phyloP scores from a whole-genome alignment of 2,888 invertebrate genomes.

The Slavum lentiscoides region DNA sequence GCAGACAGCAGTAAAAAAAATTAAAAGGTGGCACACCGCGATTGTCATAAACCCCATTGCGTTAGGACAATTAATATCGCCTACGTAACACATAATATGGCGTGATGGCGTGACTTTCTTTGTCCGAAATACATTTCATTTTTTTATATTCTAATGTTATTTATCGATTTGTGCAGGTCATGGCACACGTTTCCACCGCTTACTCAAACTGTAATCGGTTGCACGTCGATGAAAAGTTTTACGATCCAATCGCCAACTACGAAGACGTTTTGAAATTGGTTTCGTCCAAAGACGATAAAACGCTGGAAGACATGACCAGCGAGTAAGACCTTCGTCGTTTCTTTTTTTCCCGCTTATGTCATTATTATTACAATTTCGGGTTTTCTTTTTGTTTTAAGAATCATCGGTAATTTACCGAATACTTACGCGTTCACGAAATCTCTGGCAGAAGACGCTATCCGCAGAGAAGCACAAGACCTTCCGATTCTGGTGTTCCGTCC shows the following conservation, averaged over 20 bases:
- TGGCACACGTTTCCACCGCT: constrained; percentile 61
- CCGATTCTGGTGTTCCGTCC: constrained; percentile 81
- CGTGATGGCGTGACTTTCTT: too few relatives aligned
- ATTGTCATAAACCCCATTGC: too few relatives aligned
- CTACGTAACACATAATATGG: too few relatives aligned
- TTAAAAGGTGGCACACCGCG: too few relatives aligned
- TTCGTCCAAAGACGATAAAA: constrained; percentile 59
- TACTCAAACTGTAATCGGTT: constrained; percentile 60
- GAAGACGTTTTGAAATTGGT: constrained; percentile 58
- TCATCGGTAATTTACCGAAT: constrained; percentile 71
- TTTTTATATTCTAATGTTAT: neutral
- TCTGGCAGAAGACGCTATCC: constrained; percentile 73
- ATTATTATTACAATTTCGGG: too few relatives aligned
- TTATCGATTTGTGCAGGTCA: constrained; percentile 28
- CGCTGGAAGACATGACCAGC: constrained; percentile 59
- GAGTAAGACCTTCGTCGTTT: constrained; percentile 56
- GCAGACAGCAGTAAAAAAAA: too few relatives aligned
- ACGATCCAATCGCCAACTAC: constrained; percentile 59
- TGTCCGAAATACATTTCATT: neutral
- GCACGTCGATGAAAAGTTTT: constrained; percentile 60
- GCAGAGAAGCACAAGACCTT: constrained; percentile 66
- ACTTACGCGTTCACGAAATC: constrained; percentile 88
- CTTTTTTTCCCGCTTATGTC: too few relatives aligned
- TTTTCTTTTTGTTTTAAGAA: constrained; percentile 50
- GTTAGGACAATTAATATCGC: too few relatives aligned